These are phyloP conservation scores for Sprattus sprattus DNA, from an alignment of 2,113 vertebrate genomes.

Conservation along the genomic window DNA sequence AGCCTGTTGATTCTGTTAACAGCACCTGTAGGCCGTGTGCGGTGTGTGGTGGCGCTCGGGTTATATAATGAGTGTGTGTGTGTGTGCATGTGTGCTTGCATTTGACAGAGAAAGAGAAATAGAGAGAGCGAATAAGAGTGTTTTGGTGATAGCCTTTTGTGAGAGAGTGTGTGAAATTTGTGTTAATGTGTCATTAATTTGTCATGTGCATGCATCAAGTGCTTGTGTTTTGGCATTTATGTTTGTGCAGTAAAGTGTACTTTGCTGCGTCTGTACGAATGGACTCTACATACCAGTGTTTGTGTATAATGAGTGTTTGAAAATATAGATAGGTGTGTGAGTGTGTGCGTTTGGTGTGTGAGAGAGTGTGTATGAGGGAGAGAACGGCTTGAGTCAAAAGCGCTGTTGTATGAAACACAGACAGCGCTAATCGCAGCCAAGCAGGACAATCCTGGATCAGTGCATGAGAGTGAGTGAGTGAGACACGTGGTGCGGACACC, in stretches of 20 bases:
- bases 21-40: not conserved
- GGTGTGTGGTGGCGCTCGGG: not conserved
- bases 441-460: conserved; percentile 12
- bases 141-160: not conserved
- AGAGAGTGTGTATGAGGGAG: not conserved
- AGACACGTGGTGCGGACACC: conserved; percentile 3
- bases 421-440: not conserved
- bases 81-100: not conserved
- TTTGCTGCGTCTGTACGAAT: too few relatives aligned
- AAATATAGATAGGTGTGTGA: not conserved
- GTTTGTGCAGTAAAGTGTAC: not conserved
- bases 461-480: not conserved
- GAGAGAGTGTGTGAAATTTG: not conserved
- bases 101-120: not conserved
- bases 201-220: not conserved
- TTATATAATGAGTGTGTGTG: not conserved
- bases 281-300: not conserved
- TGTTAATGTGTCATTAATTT: not conserved
- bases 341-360: not conserved
- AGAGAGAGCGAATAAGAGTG: not conserved
- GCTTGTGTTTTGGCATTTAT: not conserved
- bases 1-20: not conserved
- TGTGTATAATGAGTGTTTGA: not conserved
- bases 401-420: not conserved
- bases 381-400: not conserved